Evolutionary conservation across 2,113 vertebrate genomes (phyloP).

Genomic region (Sprattus sprattus): DNA sequence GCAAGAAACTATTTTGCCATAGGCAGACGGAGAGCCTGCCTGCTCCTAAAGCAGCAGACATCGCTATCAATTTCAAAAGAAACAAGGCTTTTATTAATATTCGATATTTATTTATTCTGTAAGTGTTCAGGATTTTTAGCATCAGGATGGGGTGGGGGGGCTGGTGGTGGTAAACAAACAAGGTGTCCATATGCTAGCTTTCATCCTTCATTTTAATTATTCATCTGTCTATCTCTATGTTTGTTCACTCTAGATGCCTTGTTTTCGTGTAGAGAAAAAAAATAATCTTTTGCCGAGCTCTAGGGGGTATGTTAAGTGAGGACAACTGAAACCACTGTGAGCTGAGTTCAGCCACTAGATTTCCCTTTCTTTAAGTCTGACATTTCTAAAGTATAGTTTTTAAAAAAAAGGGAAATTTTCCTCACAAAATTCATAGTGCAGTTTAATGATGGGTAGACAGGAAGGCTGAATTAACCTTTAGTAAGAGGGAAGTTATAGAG

Average conservation of each 20-base stretch:
- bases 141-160: neutral
- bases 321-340: neutral
- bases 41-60: neutral
- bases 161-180: slow-evolving; percentile 20
- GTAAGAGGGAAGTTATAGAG: neutral
- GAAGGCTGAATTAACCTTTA: neutral
- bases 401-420: neutral
- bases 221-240: slow-evolving; percentile 7
- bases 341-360: neutral
- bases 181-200: slow-evolving; percentile 29
- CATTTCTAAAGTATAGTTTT: neutral
- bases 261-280: neutral
- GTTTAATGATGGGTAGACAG: neutral
- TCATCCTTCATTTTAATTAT: slow-evolving; percentile 28
- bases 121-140: slow-evolving; percentile 28
- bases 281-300: neutral
- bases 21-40: neutral
- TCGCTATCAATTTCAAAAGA: slow-evolving; percentile 31
- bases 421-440: neutral
- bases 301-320: neutral
- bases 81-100: slow-evolving; percentile 25
- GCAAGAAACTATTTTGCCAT: neutral
- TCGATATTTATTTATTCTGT: slow-evolving; percentile 30
- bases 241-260: neutral
- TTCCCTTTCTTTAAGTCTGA: neutral